A percentile compares a stretch with the other conserved stretches of the same genome.
Evolutionary conservation across 2,797 vertebrate genomes (phyloP).

Genomic region (Toxotes lorentzi): DNA sequence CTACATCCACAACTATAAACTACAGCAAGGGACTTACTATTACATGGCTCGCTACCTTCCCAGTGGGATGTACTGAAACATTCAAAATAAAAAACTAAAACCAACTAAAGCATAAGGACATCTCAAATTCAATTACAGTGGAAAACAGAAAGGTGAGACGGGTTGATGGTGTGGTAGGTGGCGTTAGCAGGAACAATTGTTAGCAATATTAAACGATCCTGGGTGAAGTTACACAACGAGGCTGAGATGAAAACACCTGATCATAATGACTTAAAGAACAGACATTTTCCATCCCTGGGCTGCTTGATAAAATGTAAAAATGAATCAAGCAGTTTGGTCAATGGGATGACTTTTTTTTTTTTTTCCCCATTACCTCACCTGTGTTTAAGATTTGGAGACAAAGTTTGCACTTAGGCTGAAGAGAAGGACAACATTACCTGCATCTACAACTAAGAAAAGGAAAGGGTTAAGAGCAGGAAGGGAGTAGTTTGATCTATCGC

Average conservation of each 20-base stretch:
- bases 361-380: not conserved
- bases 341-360: not conserved
- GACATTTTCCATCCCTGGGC: not conserved
- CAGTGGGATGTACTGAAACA: not conserved
- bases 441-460: conserved; percentile 22
- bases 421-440: not conserved
- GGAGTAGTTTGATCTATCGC: conserved; percentile 43
- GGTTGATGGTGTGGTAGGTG: conserved; percentile 41
- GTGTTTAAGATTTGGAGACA: not conserved
- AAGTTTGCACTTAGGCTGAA: conserved; percentile 2
- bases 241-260: not conserved
- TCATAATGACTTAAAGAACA: no score
- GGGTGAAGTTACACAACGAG: not conserved
- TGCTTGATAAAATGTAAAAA: not conserved
- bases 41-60: not conserved
- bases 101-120: not conserved
- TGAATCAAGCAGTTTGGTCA: not conserved
- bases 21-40: not conserved
- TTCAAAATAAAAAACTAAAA: not conserved
- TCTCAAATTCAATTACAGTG: not conserved
- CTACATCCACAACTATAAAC: conserved; percentile 32
- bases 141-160: conserved; percentile 45
- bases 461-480: conserved; percentile 21
- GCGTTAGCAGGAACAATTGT: conserved; percentile 53
- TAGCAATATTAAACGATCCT: conserved; percentile 23